phyloP scores from a whole-genome alignment of 2,113 vertebrate species.

The Chunga burmeisteri region DNA sequence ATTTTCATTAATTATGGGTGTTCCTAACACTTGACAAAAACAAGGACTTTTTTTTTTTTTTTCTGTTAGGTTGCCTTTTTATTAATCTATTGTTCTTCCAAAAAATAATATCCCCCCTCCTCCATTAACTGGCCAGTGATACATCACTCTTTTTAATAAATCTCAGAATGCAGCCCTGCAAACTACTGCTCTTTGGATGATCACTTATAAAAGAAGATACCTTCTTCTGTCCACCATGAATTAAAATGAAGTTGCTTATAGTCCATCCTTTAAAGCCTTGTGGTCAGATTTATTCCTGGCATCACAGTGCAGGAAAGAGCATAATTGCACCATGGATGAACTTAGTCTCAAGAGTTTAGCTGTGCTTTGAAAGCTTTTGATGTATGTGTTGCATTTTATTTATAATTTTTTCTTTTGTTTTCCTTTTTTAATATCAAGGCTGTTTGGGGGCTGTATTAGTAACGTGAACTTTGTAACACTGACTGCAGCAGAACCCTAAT shows the following conservation, averaged over 20 bases:
- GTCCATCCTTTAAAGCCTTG: background rate
- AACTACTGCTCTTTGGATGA: background rate
- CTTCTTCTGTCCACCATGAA: background rate
- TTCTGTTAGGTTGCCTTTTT: background rate
- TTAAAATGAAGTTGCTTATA: conserved; percentile 41
- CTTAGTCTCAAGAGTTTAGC: background rate
- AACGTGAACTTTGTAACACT: background rate
- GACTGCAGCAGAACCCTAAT: background rate
- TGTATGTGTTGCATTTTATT: conserved; percentile 30
- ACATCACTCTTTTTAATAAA: background rate
- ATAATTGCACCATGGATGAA: background rate
- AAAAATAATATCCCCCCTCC: background rate
- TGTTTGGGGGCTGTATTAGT: background rate
- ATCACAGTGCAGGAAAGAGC: background rate
- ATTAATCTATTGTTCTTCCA: conserved; percentile 15
- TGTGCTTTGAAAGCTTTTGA: conserved; percentile 13
- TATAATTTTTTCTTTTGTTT: background rate
- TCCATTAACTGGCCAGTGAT: background rate
- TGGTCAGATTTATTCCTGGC: background rate
- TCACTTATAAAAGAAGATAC: background rate
- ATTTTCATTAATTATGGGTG: conserved; percentile 29
- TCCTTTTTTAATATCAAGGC: background rate
- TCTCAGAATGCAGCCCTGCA: background rate
- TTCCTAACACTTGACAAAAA: background rate
- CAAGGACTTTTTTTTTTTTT: background rate